Evolutionary conservation across 2,113 vertebrate species (phyloP), one percentile per base, ranked within the genome.

Genomic region (Falco punctatus): DNA sequence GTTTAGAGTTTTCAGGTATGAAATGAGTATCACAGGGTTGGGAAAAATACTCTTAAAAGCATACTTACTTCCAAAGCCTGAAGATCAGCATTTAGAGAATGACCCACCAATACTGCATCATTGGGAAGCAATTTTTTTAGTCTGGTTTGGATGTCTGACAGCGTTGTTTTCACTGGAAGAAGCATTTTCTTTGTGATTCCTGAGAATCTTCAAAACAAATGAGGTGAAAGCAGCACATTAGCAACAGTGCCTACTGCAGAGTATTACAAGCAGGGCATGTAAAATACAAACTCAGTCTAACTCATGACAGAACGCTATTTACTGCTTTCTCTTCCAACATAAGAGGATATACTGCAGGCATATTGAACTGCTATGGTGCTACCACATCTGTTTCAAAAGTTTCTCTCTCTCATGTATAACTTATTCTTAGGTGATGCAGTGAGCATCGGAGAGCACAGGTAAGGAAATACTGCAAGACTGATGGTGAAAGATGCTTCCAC

Each of bases 31-130:
- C 67, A 67, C 10, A 69, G 27, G 16, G 4, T 15, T 13, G 1
- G 17, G 23, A 42, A 82, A 94, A 94, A 72, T 9, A 62, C 14
- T 48, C 22, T 75, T 82, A 79, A 73, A 79, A 55, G 74, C 13
- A 92, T 71, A 97, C 98, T 96, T 89, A 99, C 99, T 93, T 99
- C 97, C 74, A 99, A 94, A 81, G 98, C 98, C 26, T 59, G 86
- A 32, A 99, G 99, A 96, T 99, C 99, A 24, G 95, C 85, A 55
- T 99, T 97, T 24, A 99, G 92, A 5, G 98, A 99, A 90, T 99
- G 99, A 22, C 99, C 99, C 54, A 99, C 99, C 94, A 99, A 97
- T 16, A 99, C 98, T 4, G 98, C 99, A n/a, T 99, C 97, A 3
- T 23, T 73, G 7, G 99, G 99, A 92, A 99, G 98, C 87, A 99